These are phyloP conservation scores for Sander lucioperca DNA, from an alignment of 2,113 vertebrate species.

Conservation along the genomic window DNA sequence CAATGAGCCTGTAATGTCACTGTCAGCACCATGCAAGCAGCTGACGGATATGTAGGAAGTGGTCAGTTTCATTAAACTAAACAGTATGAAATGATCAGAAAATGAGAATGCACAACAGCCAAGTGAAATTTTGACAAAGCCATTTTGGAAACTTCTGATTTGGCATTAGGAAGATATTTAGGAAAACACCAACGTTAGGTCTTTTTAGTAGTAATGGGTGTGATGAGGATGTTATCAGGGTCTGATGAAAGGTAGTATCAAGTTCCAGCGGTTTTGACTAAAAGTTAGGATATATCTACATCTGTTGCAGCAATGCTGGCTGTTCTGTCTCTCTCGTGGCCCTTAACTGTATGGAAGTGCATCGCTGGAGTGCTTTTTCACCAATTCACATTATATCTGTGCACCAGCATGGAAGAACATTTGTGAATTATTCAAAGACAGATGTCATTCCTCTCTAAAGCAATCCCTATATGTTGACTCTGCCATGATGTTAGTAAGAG, in stretches of 20 bases:
- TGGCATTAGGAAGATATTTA: background rate
- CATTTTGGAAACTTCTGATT: background rate
- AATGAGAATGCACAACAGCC: background rate
- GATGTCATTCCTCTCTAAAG: background rate
- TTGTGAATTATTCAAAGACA: slow-evolving; percentile 11
- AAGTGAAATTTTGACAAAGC: background rate
- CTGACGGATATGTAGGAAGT: background rate
- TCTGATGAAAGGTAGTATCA: background rate
- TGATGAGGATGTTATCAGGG: background rate
- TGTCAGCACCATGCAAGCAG: background rate
- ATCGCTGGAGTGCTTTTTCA: slow-evolving; percentile 1
- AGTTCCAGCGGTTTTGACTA: background rate
- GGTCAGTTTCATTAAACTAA: background rate
- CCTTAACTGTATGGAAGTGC: background rate
- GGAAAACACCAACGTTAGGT: background rate
- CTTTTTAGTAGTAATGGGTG: background rate
- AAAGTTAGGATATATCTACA: background rate
- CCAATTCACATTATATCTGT: slow-evolving; percentile 14
- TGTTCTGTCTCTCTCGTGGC: background rate
- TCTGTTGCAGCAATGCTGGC: background rate
- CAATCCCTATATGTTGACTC: background rate
- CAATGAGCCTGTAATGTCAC: slow-evolving; percentile 19
- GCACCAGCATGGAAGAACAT: background rate
- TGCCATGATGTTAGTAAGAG: background rate
- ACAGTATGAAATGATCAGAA: background rate